Base-by-base conservation (phyloP, 2,113 vertebrate genomes). In the Oreocharis arfaki region DNA sequence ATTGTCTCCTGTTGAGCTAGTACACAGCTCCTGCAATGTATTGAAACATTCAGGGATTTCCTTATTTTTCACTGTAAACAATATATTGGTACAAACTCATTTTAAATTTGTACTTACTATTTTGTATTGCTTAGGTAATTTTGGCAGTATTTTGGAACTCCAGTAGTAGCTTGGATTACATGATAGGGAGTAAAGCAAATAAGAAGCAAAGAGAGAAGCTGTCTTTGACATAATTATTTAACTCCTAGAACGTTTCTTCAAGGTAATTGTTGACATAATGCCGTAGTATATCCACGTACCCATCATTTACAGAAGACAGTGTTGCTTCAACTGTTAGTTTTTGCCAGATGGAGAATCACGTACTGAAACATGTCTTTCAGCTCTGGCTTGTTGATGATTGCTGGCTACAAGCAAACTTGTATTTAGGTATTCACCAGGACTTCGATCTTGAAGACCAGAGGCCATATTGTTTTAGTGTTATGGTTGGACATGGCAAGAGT, bases 371-470 rank as follows among this genome's bases (percentile, higher is more conserved):
- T 98, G 59, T 97, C 83, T 98, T 97, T 56, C 97, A 99, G 99
- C 97, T 99, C 93, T 99, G 99, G 98, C 97, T 98, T 97, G 96
- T 98, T 33, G 99, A 99, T 75, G 98, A 99, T 97, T 98, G 97
- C 98, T 99, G 99, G 99, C 98, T 99, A 21, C 99, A 99, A 98
- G 98, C 98, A 70, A 98, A 98, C 93, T 95, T 99, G 46, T 98
- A 98, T 96, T 97, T 99, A 96, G 98, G 99, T 67, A 97, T 98
- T 84, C 98, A 99, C 63, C 98, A 98, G 85, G 98, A 99, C 35
- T 98, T 98, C 1, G 98, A 98, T 68, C 94, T 98, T 90, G 98
- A 98, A 97, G 98, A 99, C 90, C 97, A 97, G 46, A 97, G 98
- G 67, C 98, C 98, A 1, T 98, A 99, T 95, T 98, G 98, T 98